Conservation (phyloP, 2,888 invertebrate genomes). For the Cephus rjabovi region DNA sequence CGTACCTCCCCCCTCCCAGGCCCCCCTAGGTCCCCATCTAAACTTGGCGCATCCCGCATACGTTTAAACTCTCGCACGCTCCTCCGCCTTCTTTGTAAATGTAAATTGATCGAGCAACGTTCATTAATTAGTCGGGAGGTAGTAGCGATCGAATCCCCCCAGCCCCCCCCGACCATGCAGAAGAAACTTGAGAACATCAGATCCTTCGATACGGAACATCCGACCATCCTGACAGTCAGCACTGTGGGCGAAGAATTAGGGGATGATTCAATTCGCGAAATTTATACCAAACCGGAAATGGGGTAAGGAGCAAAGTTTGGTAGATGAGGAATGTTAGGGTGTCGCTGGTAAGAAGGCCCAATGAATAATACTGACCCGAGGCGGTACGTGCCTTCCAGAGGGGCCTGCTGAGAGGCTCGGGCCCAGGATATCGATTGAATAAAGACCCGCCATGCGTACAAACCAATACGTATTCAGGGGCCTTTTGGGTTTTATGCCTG, state of each 20-base stretch:
- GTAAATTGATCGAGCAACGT: conserved; percentile 63
- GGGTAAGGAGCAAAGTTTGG: not conserved
- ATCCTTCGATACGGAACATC: not conserved
- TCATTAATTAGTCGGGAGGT: conserved; percentile 63
- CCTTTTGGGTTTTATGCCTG: not conserved
- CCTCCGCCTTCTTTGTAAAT: conserved; percentile 53
- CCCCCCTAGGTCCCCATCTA: not conserved
- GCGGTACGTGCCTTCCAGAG: conserved; percentile 44
- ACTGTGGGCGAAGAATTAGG: conserved; percentile 8
- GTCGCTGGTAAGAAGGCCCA: conserved; percentile 11
- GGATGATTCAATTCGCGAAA: conserved; percentile 20
- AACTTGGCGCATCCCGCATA: conserved; percentile 9
- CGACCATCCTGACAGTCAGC: not conserved
- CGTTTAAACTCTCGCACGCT: conserved; percentile 13
- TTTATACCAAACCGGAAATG: not conserved
- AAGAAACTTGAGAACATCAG: not conserved
- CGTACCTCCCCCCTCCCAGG: conserved; percentile 19
- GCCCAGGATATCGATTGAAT: conserved; percentile 54
- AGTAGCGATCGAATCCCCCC: conserved; percentile 45
- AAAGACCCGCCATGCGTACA: conserved; percentile 33
- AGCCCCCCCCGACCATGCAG: not conserved
- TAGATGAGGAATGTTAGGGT: not conserved
- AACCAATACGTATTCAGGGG: not conserved
- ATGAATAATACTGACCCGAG: conserved; percentile 52
- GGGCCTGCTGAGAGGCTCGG: conserved; percentile 50